Evolutionary conservation across 2,888 invertebrate species (phyloP).

Genomic region (Sarcophaga rosellei): DNA sequence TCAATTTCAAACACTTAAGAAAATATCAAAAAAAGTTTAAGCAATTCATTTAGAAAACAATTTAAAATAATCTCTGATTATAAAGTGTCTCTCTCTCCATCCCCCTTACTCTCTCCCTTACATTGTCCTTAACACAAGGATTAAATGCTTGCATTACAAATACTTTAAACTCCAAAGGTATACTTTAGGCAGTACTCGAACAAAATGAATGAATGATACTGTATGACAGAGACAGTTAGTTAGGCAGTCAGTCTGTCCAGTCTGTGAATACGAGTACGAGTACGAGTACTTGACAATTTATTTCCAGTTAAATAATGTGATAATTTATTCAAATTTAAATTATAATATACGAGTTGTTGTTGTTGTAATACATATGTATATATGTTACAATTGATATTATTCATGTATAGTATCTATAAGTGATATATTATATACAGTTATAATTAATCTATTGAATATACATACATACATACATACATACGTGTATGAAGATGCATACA

Average conservation of each 20-base stretch:
- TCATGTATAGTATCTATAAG: neutral
- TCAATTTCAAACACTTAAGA: slow-evolving; percentile 14
- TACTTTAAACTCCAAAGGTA: neutral
- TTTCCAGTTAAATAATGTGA: neutral
- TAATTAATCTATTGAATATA: no score
- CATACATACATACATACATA: no score
- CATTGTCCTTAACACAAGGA: neutral
- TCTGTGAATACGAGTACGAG: neutral
- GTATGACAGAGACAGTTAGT: neutral
- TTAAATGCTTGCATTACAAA: neutral
- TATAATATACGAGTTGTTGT: neutral
- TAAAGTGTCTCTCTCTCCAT: neutral
- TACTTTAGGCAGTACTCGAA: neutral
- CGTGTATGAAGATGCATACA: no score
- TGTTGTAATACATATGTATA: neutral
- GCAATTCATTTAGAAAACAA: slow-evolving; percentile 31
- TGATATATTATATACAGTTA: no score
- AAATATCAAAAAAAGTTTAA: slow-evolving; percentile 3
- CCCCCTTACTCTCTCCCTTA: neutral
- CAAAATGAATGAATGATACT: neutral
- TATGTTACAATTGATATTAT: neutral
- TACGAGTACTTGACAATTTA: neutral
- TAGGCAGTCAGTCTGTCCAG: neutral
- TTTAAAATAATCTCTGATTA: slow-evolving; percentile 45
- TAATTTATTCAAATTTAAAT: neutral